phyloP scores from a whole-genome alignment of 2,113 vertebrate species.

The Naja naja region DNA sequence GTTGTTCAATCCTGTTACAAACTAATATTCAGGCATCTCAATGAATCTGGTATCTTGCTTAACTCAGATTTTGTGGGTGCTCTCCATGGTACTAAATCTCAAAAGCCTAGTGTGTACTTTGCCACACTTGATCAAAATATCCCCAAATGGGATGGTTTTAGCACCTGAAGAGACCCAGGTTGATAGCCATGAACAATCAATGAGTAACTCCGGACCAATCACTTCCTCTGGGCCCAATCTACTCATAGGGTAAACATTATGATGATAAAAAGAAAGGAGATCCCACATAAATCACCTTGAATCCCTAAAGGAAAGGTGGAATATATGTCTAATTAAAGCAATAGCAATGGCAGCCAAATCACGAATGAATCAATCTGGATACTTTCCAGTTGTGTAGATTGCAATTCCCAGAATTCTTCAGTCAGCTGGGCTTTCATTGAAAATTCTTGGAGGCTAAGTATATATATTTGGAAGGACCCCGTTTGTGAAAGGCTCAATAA shows the following conservation, averaged over 20 bases:
- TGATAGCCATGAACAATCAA: not conserved
- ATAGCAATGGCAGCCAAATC: not conserved
- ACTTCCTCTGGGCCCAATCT: not conserved
- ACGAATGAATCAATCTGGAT: not conserved
- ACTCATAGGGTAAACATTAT: not conserved
- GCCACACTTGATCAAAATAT: not conserved
- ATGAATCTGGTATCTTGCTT: not conserved
- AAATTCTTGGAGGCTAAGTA: not conserved
- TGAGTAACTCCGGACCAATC: not conserved
- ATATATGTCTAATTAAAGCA: not conserved
- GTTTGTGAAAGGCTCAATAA: not conserved
- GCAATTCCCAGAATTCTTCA: not conserved
- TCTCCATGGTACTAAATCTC: not conserved
- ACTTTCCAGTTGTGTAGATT: not conserved
- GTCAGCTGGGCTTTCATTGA: not conserved
- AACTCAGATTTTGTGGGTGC: not conserved
- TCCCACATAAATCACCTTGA: not conserved
- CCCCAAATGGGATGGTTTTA: not conserved
- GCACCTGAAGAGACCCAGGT: not conserved
- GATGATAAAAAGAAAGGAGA: not conserved
- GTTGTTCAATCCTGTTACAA: too few species aligned
- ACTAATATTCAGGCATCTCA: not conserved
- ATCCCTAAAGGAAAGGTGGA: not conserved
- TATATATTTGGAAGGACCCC: not conserved
- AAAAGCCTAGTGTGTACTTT: too few species aligned